Percentiles rank a stretch among this genome's conserved stretches.
These are phyloP conservation scores for Amphiduros pacificus DNA, from an alignment of 2,888 invertebrate species.

Conservation along the genomic window DNA sequence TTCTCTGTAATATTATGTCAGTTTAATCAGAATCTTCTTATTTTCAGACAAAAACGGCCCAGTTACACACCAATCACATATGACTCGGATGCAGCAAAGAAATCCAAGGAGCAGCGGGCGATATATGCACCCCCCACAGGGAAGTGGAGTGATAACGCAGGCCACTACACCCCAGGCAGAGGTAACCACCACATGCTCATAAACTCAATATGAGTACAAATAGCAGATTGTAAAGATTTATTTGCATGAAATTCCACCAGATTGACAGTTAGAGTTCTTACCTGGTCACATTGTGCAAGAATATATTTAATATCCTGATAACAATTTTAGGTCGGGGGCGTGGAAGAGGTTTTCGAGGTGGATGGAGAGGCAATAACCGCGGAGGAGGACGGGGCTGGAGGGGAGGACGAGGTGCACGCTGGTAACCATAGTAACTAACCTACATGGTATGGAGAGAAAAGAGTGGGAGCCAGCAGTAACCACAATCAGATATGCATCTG, in stretches of 20 bases:
- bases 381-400: slow-evolving; percentile 11
- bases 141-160: slow-evolving; percentile 57
- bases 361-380: slow-evolving; percentile 8
- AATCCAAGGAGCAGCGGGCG: slow-evolving; percentile 38
- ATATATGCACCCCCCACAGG: slow-evolving; percentile 58
- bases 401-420: slow-evolving; percentile 3
- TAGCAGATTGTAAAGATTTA: too few relatives aligned
- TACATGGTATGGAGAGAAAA: too few relatives aligned
- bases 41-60: slow-evolving; percentile 45
- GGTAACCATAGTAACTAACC: too few relatives aligned
- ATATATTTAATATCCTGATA: background rate
- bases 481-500: too few relatives aligned
- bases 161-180: too few relatives aligned
- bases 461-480: too few relatives aligned
- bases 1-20: too few relatives aligned
- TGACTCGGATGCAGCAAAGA: slow-evolving; percentile 35
- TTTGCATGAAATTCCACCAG: too few relatives aligned
- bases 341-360: slow-evolving; percentile 9
- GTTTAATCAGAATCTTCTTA: background rate
- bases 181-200: too few relatives aligned
- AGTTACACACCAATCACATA: slow-evolving; percentile 48
- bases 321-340: background rate
- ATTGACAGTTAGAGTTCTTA: too few relatives aligned
- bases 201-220: too few relatives aligned
- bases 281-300: background rate